A percentile compares a stretch with the other conserved stretches of the same genome.
Evolutionary conservation across 2,888 invertebrate species (phyloP).

Genomic region (Drosophila birchii): DNA sequence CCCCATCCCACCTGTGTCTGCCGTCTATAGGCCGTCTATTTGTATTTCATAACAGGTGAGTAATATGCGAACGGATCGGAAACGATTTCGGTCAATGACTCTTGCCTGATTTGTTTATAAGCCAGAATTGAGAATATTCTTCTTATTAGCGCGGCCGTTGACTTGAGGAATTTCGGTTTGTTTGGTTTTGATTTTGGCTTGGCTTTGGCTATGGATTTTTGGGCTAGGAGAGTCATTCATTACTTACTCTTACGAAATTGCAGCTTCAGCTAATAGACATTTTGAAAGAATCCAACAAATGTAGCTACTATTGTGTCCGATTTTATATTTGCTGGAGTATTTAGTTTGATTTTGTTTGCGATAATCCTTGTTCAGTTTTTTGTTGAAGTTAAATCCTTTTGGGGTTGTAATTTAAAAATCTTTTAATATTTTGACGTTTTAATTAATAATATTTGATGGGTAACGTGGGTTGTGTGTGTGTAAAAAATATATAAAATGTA

Average conservation of each 20-base stretch:
- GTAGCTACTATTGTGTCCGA: not conserved
- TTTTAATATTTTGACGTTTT: conserved; percentile 23
- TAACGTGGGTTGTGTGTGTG: too few relatives aligned
- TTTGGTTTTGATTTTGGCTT: conserved; percentile 18
- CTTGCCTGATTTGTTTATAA: conserved; percentile 78
- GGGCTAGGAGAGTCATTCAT: conserved; percentile 54
- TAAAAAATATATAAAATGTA: not conserved
- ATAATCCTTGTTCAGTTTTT: conserved; percentile 51
- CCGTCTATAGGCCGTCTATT: conserved; percentile 50
- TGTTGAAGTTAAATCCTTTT: conserved; percentile 21
- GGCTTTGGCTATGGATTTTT: conserved; percentile 17
- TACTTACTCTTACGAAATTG: conserved; percentile 73
- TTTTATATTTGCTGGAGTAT: conserved; percentile 15
- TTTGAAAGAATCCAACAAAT: conserved; percentile 39
- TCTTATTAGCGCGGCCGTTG: conserved; percentile 67
- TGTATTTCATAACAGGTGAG: conserved; percentile 78
- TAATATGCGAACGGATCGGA: conserved; percentile 68
- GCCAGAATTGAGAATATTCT: conserved; percentile 71
- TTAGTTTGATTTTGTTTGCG: conserved; percentile 16
- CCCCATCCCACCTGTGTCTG: conserved; percentile 16
- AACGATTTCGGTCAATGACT: conserved; percentile 79
- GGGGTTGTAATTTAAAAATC: conserved; percentile 27
- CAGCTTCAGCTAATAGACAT: conserved; percentile 60
- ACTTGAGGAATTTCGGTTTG: conserved; percentile 56
- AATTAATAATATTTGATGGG: not conserved